A percentile compares a stretch with the other conserved stretches of the same genome.
These are phyloP conservation scores for Vesta saturnalis DNA, from an alignment of 2,888 invertebrate genomes.

Conservation along the genomic window DNA sequence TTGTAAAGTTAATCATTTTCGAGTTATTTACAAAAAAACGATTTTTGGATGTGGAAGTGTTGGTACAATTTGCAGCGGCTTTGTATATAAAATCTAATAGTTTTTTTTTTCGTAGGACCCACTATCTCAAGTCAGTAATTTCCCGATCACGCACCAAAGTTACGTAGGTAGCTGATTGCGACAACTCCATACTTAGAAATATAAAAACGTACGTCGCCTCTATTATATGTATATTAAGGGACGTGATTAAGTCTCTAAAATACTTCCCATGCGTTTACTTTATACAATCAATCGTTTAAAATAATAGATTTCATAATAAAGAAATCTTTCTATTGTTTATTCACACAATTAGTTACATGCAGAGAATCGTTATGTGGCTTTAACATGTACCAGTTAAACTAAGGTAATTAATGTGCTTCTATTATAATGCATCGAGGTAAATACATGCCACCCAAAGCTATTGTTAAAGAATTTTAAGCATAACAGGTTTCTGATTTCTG, in stretches of 20 bases:
- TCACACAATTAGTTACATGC: constrained; percentile 16
- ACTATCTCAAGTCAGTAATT: neutral
- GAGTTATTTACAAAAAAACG: no score
- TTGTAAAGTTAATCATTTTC: no score
- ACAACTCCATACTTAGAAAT: neutral
- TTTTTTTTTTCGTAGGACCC: no score
- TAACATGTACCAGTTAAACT: neutral
- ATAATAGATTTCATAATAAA: constrained; percentile 20
- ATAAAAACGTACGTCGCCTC: neutral
- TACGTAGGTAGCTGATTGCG: neutral
- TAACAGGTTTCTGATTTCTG: neutral
- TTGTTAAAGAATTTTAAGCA: neutral
- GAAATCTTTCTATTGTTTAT: constrained; percentile 21
- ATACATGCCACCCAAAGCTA: neutral
- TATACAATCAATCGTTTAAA: constrained; percentile 9
- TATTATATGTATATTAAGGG: neutral
- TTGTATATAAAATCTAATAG: no score
- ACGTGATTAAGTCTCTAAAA: neutral
- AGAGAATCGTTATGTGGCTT: constrained; percentile 15
- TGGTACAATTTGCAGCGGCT: no score
- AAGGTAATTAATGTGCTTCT: neutral
- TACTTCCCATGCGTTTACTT: neutral
- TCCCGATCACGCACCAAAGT: neutral
- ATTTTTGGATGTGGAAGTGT: no score
- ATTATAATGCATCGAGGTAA: neutral